These are phyloP conservation scores for Zaprionus inermis DNA, from an alignment of 1,140 invertebrate species.

Conservation along the genomic window DNA sequence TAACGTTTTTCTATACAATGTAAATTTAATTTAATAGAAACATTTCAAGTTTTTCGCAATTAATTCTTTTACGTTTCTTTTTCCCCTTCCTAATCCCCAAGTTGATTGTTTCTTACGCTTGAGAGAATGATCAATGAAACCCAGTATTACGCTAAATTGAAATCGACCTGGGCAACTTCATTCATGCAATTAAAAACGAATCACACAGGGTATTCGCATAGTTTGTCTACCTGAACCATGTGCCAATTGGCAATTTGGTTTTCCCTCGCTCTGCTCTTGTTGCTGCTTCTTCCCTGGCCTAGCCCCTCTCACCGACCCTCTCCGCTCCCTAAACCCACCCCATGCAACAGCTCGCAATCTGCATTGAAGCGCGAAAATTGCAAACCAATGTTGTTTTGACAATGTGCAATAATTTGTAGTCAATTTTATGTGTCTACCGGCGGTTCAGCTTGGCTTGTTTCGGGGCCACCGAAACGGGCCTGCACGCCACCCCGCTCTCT, in stretches of 20 bases:
- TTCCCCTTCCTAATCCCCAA: not conserved
- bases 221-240: slow-evolving; percentile 19
- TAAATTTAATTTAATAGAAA: not conserved
- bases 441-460: slow-evolving; percentile 71
- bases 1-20: too few species aligned
- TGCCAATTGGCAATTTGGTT: slow-evolving; percentile 20
- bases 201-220: slow-evolving; percentile 23
- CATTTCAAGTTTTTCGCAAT: not conserved
- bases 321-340: slow-evolving; percentile 5
- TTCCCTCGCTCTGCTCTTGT: not conserved
- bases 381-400: slow-evolving; percentile 82
- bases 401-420: slow-evolving; percentile 82
- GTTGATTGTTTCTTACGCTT: not conserved
- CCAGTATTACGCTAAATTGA: not conserved
- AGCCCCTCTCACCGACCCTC: not conserved
- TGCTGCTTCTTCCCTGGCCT: slow-evolving; percentile 8
- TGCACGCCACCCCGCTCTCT: not conserved
- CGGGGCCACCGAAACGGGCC: slow-evolving; percentile 16
- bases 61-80: not conserved
- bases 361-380: slow-evolving; percentile 81
- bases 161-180: not conserved
- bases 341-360: slow-evolving; percentile 59
- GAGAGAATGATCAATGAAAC: not conserved
- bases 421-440: slow-evolving; percentile 81
- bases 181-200: not conserved